Percentiles rank a stretch among this genome's conserved stretches.
Evolutionary conservation across 2,113 vertebrate genomes (phyloP).

Genomic region (Trogon surrucura): DNA sequence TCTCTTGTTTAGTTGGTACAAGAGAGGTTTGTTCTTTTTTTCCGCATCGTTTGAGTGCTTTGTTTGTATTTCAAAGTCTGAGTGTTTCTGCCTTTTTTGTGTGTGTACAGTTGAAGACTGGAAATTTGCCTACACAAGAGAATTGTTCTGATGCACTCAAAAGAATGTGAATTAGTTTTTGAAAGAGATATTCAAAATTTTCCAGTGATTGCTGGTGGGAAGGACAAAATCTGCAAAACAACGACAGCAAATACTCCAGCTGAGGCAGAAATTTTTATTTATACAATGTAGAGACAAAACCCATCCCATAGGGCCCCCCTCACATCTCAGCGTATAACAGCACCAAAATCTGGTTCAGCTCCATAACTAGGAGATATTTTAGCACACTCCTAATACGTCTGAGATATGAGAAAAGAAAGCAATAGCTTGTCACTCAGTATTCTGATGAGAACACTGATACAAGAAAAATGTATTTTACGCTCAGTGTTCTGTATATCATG

Average conservation of each 20-base stretch:
- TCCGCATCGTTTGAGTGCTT: neutral
- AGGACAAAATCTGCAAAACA: conserved; percentile 33
- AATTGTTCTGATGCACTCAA: conserved; percentile 17
- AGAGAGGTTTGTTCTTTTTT: conserved; percentile 32
- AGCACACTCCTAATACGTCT: neutral
- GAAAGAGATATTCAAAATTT: neutral
- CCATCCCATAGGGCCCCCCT: neutral
- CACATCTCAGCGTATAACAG: neutral
- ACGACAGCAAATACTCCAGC: neutral
- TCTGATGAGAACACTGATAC: neutral
- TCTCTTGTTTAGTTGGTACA: conserved; percentile 33
- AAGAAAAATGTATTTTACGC: neutral
- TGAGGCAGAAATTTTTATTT: conserved; percentile 30
- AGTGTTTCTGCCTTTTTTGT: conserved; percentile 3
- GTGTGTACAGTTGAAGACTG: neutral
- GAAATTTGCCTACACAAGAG: conserved; percentile 38
- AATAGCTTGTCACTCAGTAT: neutral
- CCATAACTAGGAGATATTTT: neutral
- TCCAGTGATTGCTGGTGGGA: neutral
- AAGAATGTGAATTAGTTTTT: conserved; percentile 32
- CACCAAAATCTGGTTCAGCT: neutral
- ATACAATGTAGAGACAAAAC: neutral
- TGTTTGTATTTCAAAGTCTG: conserved; percentile 11
- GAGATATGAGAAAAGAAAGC: neutral
- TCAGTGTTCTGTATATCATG: neutral